Evolutionary conservation across 1,140 invertebrate genomes (phyloP).

Genomic region (Lethrus apterus): DNA sequence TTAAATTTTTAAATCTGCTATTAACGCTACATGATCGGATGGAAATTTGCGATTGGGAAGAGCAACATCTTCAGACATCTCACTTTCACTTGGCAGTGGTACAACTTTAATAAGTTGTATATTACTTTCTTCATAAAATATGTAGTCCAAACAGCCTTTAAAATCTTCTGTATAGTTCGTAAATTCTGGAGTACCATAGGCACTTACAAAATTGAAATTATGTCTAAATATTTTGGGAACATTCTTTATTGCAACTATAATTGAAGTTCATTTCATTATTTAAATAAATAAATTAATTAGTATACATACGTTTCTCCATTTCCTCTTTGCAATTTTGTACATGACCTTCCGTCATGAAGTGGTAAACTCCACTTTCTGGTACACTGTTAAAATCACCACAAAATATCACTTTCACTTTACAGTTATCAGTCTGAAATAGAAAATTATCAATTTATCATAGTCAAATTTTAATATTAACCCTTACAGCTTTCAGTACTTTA

Average conservation of each 20-base stretch:
- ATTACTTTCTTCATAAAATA: slow-evolving; percentile 67
- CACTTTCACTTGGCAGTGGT: slow-evolving; percentile 69
- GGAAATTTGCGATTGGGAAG: slow-evolving; percentile 83
- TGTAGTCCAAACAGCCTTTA: slow-evolving; percentile 86
- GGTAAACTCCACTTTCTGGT: slow-evolving; percentile 71
- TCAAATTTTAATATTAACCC: neutral
- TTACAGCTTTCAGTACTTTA: slow-evolving; percentile 44
- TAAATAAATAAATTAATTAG: slow-evolving; percentile 17
- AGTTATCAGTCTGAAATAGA: slow-evolving; percentile 45
- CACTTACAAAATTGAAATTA: slow-evolving; percentile 56
- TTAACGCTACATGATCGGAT: slow-evolving; percentile 85
- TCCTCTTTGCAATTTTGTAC: slow-evolving; percentile 37
- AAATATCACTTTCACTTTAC: slow-evolving; percentile 56
- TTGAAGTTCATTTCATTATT: slow-evolving; percentile 9
- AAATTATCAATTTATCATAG: slow-evolving; percentile 15
- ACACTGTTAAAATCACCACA: slow-evolving; percentile 85
- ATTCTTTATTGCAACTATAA: slow-evolving; percentile 12
- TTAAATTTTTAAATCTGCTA: slow-evolving; percentile 60
- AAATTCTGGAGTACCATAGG: slow-evolving; percentile 67
- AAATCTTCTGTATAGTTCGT: slow-evolving; percentile 84
- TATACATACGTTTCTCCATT: slow-evolving; percentile 26
- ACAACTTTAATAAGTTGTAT: slow-evolving; percentile 62
- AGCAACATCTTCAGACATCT: slow-evolving; percentile 61
- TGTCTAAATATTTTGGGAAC: slow-evolving; percentile 40
- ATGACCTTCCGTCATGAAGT: slow-evolving; percentile 59